Evolutionary conservation across 2,797 vertebrate genomes (phyloP).

Genomic region (Brotogeris chrysoptera): DNA sequence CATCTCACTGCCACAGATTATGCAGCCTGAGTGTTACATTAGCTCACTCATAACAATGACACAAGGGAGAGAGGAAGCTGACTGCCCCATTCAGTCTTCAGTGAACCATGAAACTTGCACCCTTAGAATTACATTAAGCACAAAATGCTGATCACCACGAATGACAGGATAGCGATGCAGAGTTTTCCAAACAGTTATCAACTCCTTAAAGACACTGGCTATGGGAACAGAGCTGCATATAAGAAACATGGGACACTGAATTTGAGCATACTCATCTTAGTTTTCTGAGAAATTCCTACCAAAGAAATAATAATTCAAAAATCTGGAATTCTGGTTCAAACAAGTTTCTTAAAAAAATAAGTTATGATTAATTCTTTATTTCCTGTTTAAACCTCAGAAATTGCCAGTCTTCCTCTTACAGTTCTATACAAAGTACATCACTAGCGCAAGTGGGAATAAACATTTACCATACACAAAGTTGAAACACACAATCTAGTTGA

Average conservation of each 20-base stretch:
- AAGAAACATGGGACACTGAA: background rate
- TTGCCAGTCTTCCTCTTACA: background rate
- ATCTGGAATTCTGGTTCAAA: background rate
- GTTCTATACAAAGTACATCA: background rate
- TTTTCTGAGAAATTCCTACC: background rate
- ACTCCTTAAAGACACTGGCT: background rate
- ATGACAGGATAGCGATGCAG: background rate
- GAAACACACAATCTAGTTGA: background rate
- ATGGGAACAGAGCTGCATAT: background rate
- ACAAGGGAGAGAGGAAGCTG: background rate
- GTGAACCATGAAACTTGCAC: background rate
- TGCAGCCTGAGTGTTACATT: background rate
- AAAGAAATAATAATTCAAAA: background rate
- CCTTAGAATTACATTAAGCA: background rate
- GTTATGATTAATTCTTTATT: background rate
- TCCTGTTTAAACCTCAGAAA: background rate
- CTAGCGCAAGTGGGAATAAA: background rate
- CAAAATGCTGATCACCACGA: background rate
- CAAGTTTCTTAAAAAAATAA: background rate
- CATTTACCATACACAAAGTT: background rate
- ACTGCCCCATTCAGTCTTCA: background rate
- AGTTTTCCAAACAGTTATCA: background rate
- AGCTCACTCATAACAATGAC: background rate
- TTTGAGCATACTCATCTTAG: background rate
- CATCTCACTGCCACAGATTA: background rate